Conservation (phyloP, 2,888 invertebrate genomes). For the Arrhopalites spinosus region DNA sequence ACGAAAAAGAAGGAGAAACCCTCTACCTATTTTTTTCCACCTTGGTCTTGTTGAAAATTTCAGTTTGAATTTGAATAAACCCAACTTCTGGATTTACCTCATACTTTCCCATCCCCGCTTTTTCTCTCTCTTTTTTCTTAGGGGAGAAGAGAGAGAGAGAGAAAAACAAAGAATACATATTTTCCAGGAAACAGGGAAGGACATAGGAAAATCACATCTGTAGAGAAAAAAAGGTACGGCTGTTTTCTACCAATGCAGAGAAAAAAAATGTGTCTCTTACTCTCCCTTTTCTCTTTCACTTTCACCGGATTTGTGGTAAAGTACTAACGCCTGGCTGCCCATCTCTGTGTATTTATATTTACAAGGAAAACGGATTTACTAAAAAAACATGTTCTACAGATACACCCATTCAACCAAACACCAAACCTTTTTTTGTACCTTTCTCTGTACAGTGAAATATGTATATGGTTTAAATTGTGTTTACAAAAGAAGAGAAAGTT, state of each 20-base stretch:
- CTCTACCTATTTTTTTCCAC: too few relatives aligned
- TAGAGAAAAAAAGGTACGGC: too few relatives aligned
- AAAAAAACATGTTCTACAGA: neutral
- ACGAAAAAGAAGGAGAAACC: too few relatives aligned
- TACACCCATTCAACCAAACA: neutral
- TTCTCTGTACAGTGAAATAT: neutral
- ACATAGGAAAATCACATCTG: too few relatives aligned
- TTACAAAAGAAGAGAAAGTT: too few relatives aligned
- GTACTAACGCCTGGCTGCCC: too few relatives aligned
- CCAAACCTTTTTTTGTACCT: neutral
- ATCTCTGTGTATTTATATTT: too few relatives aligned
- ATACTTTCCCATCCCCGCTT: neutral
- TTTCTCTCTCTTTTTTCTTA: neutral
- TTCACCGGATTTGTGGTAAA: too few relatives aligned
- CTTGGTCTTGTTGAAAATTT: neutral
- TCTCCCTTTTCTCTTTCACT: neutral
- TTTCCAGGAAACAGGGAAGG: too few relatives aligned
- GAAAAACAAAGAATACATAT: neutral
- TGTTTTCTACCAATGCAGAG: neutral
- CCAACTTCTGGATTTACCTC: constrained; percentile 25
- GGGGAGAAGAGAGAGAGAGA: neutral
- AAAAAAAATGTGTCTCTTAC: neutral
- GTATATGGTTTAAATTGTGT: too few relatives aligned
- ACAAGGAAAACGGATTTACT: neutral
- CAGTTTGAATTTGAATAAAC: constrained; percentile 19